Percentiles rank a stretch among this genome's conserved stretches.
Conservation (phyloP, 2,888 invertebrate genomes). For the Plebejus melissa region DNA sequence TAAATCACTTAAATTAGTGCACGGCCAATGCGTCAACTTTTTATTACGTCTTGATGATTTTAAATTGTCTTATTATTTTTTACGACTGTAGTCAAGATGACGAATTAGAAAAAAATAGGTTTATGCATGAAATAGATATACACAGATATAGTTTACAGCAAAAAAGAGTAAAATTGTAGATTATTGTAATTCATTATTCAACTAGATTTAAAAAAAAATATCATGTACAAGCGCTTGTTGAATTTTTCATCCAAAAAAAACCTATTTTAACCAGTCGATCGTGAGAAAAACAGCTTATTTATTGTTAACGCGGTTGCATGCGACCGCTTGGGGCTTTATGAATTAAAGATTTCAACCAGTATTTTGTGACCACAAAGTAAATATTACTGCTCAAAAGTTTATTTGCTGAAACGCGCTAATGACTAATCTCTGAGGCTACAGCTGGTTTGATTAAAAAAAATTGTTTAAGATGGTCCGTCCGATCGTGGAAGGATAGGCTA, state of each 20-base stretch:
- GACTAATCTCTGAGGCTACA: no score
- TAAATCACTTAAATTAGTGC: constrained; percentile 11
- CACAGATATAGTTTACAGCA: background rate
- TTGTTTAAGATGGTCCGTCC: no score
- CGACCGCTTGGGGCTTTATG: no score
- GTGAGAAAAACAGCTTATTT: no score
- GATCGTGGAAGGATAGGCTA: no score
- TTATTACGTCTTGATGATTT: background rate
- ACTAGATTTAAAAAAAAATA: background rate
- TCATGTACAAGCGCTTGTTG: background rate
- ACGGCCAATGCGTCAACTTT: constrained; percentile 3
- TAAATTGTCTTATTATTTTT: background rate
- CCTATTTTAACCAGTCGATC: background rate
- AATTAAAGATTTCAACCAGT: background rate
- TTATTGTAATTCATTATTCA: no score
- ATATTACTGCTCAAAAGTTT: no score
- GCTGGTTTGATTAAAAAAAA: no score
- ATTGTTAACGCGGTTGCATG: no score
- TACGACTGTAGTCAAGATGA: background rate
- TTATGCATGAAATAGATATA: background rate
- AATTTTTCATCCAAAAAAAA: background rate
- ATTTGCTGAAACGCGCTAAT: no score
- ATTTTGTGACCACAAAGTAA: background rate
- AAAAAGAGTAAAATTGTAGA: background rate
- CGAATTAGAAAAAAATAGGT: background rate